Evolutionary conservation across 2,888 invertebrate species (phyloP).

Genomic region (Orthosia cruda): DNA sequence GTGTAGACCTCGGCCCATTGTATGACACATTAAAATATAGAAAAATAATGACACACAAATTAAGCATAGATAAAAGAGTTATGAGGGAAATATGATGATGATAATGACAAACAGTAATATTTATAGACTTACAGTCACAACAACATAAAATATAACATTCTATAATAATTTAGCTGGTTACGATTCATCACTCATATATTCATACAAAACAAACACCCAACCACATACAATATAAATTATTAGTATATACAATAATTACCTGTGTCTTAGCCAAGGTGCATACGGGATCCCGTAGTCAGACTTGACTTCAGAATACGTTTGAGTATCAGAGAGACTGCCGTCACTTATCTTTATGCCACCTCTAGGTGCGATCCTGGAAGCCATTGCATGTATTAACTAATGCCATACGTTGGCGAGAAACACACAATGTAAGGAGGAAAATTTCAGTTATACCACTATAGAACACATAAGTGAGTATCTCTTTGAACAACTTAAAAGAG

Average conservation of each 20-base stretch:
- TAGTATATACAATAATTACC: slow-evolving; percentile 85
- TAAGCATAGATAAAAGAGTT: slow-evolving; percentile 57
- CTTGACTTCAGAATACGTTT: slow-evolving; percentile 94
- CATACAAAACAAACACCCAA: slow-evolving; percentile 64
- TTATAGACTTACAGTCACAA: slow-evolving; percentile 55
- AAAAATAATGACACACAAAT: slow-evolving; percentile 66
- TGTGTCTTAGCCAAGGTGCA: slow-evolving; percentile 97
- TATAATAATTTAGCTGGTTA: slow-evolving; percentile 49
- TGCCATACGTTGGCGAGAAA: slow-evolving; percentile 16
- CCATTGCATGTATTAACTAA: slow-evolving; percentile 53
- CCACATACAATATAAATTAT: slow-evolving; percentile 65
- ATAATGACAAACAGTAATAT: slow-evolving; percentile 51
- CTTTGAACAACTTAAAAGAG: slow-evolving; percentile 11
- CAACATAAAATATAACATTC: slow-evolving; percentile 42
- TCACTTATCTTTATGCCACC: slow-evolving; percentile 93
- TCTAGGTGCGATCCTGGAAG: slow-evolving; percentile 87
- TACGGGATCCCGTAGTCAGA: slow-evolving; percentile 96
- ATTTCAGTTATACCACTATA: neutral
- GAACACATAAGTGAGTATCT: slow-evolving; percentile 8
- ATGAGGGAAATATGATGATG: slow-evolving; percentile 58
- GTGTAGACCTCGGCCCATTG: slow-evolving; percentile 23
- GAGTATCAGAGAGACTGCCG: slow-evolving; percentile 97
- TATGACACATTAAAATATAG: slow-evolving; percentile 27
- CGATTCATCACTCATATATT: slow-evolving; percentile 55
- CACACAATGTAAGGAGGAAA: slow-evolving; percentile 6